phyloP scores from a whole-genome alignment of 2,113 vertebrate genomes.

The Pomatostomus ruficeps region DNA sequence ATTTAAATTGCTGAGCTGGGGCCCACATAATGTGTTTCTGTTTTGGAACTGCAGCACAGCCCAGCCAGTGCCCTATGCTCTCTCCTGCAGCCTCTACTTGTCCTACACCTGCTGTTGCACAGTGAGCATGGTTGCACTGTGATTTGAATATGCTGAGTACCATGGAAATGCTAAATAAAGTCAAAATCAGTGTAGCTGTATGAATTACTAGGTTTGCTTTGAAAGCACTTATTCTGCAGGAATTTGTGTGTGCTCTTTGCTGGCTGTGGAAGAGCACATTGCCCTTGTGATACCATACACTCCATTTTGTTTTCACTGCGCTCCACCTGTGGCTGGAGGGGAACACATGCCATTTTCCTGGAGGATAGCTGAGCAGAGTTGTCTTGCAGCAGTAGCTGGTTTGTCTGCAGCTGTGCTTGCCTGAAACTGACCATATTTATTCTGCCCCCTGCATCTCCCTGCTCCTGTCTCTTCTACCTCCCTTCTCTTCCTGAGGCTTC shows the following conservation, averaged over 20 bases:
- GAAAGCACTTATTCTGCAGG: neutral
- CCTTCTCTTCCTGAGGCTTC: neutral
- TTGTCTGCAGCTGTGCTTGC: neutral
- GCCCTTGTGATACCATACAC: neutral
- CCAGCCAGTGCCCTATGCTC: neutral
- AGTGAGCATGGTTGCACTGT: neutral
- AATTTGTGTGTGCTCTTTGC: neutral
- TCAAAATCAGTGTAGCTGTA: neutral
- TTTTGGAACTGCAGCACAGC: neutral
- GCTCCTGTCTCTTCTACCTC: neutral
- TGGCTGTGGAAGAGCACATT: neutral
- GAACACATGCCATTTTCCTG: neutral
- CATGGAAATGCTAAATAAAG: neutral
- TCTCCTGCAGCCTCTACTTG: neutral
- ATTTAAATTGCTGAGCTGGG: neutral
- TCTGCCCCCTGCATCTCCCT: neutral
- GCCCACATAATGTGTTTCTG: neutral
- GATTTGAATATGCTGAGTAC: neutral
- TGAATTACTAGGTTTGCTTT: neutral
- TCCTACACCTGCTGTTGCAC: neutral
- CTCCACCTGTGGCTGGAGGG: rapidly evolving
- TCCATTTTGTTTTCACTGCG: neutral
- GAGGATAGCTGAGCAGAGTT: neutral
- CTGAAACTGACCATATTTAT: neutral
- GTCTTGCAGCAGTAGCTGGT: neutral